phyloP scores from a whole-genome alignment of 2,113 vertebrate species.

The Saccopteryx bilineata region DNA sequence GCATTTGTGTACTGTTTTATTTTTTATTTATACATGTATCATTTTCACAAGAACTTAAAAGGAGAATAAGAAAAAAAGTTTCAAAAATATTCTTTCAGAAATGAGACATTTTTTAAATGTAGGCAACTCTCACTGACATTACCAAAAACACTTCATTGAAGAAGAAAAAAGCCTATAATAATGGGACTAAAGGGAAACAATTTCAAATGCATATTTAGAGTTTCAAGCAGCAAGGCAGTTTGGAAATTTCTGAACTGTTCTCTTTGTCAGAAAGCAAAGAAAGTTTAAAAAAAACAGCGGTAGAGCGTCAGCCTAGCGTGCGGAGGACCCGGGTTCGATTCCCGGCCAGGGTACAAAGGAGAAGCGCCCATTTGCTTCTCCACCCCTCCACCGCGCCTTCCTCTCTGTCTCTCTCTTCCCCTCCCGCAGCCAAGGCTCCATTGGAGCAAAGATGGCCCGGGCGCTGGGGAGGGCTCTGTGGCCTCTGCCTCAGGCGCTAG shows the following conservation, averaged over 20 bases:
- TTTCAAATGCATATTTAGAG: conserved; percentile 17
- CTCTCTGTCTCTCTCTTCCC: too few species aligned
- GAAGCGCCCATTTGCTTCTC: too few species aligned
- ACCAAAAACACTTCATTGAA: neutral
- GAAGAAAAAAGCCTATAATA: neutral
- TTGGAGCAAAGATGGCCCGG: too few species aligned
- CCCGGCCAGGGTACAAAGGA: too few species aligned
- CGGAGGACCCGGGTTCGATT: too few species aligned
- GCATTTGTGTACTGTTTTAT: conserved; percentile 6
- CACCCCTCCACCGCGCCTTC: too few species aligned
- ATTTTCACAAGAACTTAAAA: conserved; percentile 52
- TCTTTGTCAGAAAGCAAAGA: conserved; percentile 49
- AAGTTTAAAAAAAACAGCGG: conserved; percentile 1
- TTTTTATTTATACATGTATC: conserved; percentile 13
- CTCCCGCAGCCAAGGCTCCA: too few species aligned
- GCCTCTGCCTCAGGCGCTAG: too few species aligned
- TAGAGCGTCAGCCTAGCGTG: too few species aligned
- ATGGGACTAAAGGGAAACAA: neutral
- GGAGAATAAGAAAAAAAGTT: neutral
- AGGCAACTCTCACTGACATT: neutral
- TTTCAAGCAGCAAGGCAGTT: neutral
- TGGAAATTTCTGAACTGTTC: conserved; percentile 20
- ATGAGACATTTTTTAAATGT: conserved; percentile 2
- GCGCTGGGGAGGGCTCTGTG: too few species aligned
- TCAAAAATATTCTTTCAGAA: conserved; percentile 16